Conservation (phyloP, 2,888 invertebrate genomes). For the Drosophila birchii region DNA sequence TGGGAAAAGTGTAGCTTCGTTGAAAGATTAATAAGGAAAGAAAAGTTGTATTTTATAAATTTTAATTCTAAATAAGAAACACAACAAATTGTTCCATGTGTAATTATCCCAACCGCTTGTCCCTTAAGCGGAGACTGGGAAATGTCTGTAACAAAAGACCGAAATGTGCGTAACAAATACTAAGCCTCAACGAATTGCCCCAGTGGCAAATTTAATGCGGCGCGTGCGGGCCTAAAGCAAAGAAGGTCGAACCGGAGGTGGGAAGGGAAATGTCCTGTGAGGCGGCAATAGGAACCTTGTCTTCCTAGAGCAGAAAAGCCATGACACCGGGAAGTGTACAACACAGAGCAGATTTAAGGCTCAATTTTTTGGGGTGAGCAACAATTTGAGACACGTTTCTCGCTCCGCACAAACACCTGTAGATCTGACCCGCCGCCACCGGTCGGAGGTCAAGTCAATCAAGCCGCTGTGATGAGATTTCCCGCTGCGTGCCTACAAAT, state of each 20-base stretch:
- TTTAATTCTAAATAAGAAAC: no score
- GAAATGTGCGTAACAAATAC: slow-evolving; percentile 61
- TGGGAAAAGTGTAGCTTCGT: no score
- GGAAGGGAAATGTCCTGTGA: neutral
- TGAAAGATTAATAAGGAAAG: no score
- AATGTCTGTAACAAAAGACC: slow-evolving; percentile 54
- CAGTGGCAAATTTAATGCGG: slow-evolving; percentile 64
- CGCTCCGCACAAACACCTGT: slow-evolving; percentile 55
- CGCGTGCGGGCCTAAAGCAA: slow-evolving; percentile 57
- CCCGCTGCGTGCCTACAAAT: slow-evolving; percentile 71
- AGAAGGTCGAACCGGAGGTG: neutral
- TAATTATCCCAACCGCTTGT: slow-evolving; percentile 30
- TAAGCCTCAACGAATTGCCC: slow-evolving; percentile 51
- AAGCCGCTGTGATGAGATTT: slow-evolving; percentile 63
- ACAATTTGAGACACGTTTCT: slow-evolving; percentile 44
- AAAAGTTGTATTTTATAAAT: neutral
- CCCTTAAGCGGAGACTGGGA: slow-evolving; percentile 29
- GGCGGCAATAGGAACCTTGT: neutral
- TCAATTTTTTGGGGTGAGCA: neutral
- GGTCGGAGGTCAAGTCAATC: slow-evolving; percentile 69
- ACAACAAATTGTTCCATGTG: neutral
- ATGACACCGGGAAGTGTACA: slow-evolving; percentile 43
- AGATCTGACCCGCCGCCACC: slow-evolving; percentile 24
- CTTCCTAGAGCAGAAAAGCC: slow-evolving; percentile 22
- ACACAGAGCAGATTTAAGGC: slow-evolving; percentile 22